Evolutionary conservation across 2,888 invertebrate species (phyloP), one percentile per base, ranked within the genome.

Genomic region (Volucella bombylans): DNA sequence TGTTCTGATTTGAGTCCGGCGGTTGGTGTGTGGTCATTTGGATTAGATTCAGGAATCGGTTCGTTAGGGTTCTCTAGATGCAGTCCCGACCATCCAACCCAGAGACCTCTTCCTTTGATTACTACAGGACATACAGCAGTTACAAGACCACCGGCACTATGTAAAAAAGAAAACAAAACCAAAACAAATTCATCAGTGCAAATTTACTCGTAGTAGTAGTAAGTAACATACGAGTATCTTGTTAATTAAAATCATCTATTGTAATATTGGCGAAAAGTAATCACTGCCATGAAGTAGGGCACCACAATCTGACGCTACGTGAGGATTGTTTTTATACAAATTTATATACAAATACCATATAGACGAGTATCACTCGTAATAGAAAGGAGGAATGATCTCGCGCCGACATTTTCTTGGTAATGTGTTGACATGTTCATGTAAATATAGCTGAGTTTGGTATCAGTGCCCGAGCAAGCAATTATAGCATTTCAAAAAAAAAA

Each of bases 51-150:
- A 0, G 97, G 97, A 89, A 97, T 97, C 67, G 94, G 94, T 89
- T 96, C 96, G 86, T 94, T 93, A 8, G 94, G 94, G 89, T 97
- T 94, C 38, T 95, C 94, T 88, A 96, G 93, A 90, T 97, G 96
- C 87, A 97, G 94, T 11, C 97, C 97, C 0, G 97, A 95, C 97
- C 97, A 97, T 87, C 97, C 97, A 49, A 97, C 96, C 97, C 97
- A 97, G 74, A 97, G 93, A 54, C 97, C 97, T 87, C 94, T 94
- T 67, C 97, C 95, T 86, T 95, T 95, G 87, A 97, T 96, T 8
- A 97, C 97, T 10, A 97, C 97, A 0, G 97, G 97, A 31, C 97
- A 97, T 9, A 97, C 97, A 0, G 97, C 97, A 8, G 97, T 97
- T 18, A 97, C 97, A 87, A 97, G 93, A 72, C 97, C 97, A 78